phyloP scores from a whole-genome alignment of 92 coral and sea anemone species.

The Porites divaricata region DNA sequence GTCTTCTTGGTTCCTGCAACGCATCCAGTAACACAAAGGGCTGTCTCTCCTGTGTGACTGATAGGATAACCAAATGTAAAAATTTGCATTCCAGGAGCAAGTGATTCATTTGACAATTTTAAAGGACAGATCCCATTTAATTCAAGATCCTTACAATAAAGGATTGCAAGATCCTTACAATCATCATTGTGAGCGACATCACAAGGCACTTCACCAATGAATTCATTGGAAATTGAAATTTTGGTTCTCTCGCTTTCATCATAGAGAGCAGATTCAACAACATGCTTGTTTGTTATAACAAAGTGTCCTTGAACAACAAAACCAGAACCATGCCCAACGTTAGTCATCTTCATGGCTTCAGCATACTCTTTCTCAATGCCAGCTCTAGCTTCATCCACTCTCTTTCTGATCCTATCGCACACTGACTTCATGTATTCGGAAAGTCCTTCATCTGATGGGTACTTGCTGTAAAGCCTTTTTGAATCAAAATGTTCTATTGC shows the following conservation, averaged over 20 bases:
- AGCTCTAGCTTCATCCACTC: background rate
- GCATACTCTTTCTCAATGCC: background rate
- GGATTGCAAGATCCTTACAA: background rate
- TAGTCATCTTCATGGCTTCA: background rate
- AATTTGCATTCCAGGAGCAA: background rate
- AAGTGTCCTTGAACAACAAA: background rate
- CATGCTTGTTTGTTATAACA: background rate
- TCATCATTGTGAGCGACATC: background rate
- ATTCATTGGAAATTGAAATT: background rate
- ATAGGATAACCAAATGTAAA: slow-evolving; percentile 1
- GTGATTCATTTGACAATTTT: background rate
- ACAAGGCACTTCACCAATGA: background rate
- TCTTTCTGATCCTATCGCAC: background rate
- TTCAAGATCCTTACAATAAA: background rate
- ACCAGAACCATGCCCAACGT: background rate
- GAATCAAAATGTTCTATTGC: background rate
- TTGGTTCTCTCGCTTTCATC: background rate
- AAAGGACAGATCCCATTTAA: background rate
- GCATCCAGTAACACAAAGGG: background rate
- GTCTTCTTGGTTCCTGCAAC: background rate
- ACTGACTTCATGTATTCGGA: too few species aligned
- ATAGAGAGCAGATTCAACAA: background rate
- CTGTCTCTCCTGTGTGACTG: slow-evolving; percentile 1
- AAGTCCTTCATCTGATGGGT: background rate
- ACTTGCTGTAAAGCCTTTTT: background rate